These are phyloP conservation scores for Caenorhabditis elegans DNA, from an alignment of 1,140 invertebrate genomes.

Conservation along the genomic window DNA sequence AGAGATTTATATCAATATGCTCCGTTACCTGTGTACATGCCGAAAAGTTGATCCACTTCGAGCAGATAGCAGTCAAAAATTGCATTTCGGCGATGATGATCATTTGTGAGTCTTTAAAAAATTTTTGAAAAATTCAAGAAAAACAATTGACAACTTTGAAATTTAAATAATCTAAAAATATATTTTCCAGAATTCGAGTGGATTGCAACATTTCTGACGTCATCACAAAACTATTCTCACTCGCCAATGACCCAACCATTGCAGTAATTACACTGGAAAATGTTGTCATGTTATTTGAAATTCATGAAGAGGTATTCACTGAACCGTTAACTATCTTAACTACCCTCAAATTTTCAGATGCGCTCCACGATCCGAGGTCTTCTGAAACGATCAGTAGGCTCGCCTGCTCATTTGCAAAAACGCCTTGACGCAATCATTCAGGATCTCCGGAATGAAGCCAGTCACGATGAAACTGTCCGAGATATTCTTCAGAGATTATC, in stretches of 20 bases:
- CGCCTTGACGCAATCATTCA: background rate
- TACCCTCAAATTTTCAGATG: background rate
- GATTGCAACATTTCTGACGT: background rate
- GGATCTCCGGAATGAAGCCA: background rate
- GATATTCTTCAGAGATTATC: conserved; percentile 8
- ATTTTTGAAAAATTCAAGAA: too few relatives aligned
- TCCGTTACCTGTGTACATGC: background rate
- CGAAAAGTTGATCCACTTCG: background rate
- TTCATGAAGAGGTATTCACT: background rate
- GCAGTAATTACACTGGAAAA: background rate
- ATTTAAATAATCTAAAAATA: too few relatives aligned
- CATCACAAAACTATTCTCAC: conserved; percentile 9
- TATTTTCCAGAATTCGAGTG: background rate
- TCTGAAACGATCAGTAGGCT: background rate
- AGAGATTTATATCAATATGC: conserved; percentile 16
- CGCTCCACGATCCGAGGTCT: background rate
- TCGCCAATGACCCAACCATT: background rate
- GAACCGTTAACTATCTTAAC: too few relatives aligned
- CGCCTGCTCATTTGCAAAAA: background rate
- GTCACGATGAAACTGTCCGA: background rate
- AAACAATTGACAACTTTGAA: too few relatives aligned
- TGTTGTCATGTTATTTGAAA: background rate
- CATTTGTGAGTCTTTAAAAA: background rate
- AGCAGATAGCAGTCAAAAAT: background rate
- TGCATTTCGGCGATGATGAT: background rate